These are phyloP conservation scores for Cerceris ruficornis DNA, from an alignment of 2,888 invertebrate genomes.

Conservation along the genomic window DNA sequence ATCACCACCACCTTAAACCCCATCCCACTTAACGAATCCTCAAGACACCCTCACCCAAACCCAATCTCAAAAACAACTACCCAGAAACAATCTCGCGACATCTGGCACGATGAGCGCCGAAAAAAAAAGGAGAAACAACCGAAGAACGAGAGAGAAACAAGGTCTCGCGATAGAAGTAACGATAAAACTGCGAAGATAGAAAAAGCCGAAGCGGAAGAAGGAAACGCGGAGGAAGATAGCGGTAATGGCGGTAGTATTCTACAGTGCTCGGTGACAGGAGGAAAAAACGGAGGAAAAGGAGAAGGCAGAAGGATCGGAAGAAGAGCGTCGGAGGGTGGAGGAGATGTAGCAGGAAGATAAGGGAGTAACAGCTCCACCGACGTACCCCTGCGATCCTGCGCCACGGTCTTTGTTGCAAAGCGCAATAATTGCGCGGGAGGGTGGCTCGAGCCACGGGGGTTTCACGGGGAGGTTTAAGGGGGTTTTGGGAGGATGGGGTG, in stretches of 20 bases:
- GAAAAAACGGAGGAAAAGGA: conserved; percentile 25
- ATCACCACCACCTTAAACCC: no score
- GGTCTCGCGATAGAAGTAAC: not conserved
- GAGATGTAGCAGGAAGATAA: conserved; percentile 56
- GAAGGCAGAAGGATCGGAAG: conserved; percentile 25
- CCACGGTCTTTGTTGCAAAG: conserved; percentile 75
- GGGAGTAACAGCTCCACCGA: conserved; percentile 46
- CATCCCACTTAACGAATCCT: no score
- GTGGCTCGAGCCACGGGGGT: conserved; percentile 59
- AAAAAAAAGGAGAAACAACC: conserved; percentile 1
- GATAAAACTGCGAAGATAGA: conserved; percentile 24
- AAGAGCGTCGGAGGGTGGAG: conserved; percentile 24
- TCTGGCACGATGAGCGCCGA: not conserved
- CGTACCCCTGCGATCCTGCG: conserved; percentile 64
- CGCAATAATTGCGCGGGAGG: conserved; percentile 80
- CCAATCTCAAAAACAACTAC: no score
- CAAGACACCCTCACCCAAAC: no score
- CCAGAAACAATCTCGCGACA: no score
- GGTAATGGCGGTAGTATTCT: conserved; percentile 28
- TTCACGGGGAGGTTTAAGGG: conserved; percentile 5
- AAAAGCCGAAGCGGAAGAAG: conserved; percentile 2
- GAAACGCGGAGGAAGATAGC: conserved; percentile 31
- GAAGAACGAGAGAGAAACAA: not conserved
- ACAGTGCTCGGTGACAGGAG: conserved; percentile 20
- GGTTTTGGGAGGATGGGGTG: not conserved